These are phyloP conservation scores for Dermatemys mawii DNA, from an alignment of 2,113 vertebrate genomes.

Conservation along the genomic window DNA sequence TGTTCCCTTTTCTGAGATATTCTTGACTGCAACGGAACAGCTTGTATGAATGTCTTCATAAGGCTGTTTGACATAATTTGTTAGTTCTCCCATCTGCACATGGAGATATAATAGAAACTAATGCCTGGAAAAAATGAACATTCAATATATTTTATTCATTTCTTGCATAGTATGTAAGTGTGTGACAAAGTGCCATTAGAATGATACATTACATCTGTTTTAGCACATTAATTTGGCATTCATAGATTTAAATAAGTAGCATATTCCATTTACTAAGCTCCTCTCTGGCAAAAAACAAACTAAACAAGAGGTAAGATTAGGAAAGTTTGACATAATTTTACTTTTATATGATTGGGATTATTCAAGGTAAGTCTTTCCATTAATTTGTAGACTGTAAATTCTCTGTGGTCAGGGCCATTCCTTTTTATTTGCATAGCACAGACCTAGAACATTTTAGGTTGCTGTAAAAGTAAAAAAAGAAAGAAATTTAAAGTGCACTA, in stretches of 20 bases:
- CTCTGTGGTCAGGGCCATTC: not conserved
- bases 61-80: constrained; percentile 6
- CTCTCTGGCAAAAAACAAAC: not conserved
- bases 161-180: not conserved
- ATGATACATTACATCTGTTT: constrained; percentile 32
- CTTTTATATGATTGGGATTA: not conserved
- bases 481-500: not conserved
- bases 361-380: not conserved
- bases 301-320: not conserved
- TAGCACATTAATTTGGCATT: constrained; percentile 25
- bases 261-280: not conserved
- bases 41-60: constrained; percentile 15
- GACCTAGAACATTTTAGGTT: not conserved
- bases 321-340: not conserved
- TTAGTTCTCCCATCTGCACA: not conserved
- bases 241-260: not conserved
- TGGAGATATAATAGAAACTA: not conserved
- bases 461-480: not conserved
- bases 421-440: not conserved
- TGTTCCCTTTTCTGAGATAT: not conserved
- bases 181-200: not conserved
- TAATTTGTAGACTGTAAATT: not conserved
- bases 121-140: not conserved
- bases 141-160: constrained; percentile 19
- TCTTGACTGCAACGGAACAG: not conserved